Base-by-base conservation (phyloP, 2,113 vertebrate species). In the Puntigrus tetrazona region DNA sequence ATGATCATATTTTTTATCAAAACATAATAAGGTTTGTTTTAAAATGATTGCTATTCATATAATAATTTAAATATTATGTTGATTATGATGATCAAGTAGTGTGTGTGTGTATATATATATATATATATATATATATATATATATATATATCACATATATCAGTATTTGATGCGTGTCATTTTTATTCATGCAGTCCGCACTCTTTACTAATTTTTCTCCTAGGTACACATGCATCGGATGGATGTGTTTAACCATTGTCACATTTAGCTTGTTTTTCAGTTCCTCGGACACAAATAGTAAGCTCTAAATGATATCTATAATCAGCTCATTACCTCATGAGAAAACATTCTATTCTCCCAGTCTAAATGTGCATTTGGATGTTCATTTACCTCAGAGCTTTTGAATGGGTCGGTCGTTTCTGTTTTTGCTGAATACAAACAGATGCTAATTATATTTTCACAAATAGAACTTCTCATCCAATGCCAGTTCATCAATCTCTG, bases 391-490 rank as follows among this genome's bases (percentile, higher is more conserved):
- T 63, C 34, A 41, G 20, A 38, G 50, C 13, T 13, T 27, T 59
- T 61, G 29, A 79, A 63, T 41, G 77, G 36, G 57, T 43, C 16
- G 1, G 52, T 59, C 0, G 31, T 61, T 78, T 38, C 14, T 43
- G 34, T 43, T 61, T 61, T 61, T 20, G 77, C 52, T 63, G 36
- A 79, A 79, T 61, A 36, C 22, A 79, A 63, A 59, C 31, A 61
- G 25, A 63, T 18, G 14, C n/a, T 79, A 38, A 45, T 45, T 63
- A 80, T 59, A 65, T 80, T 22, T 63, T 8, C 38, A 13, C 59
- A 45, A 65, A 10, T 7, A 31, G 25, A 65, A 47, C 78, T 43
- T 45, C 14, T 29, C 18, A 65, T 65, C n/a, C 25, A 67, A 65
- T 61, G 57, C 55, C 50, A 59, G 31, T 27, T 59, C 52, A 78